These are phyloP conservation scores for Hirundo rustica DNA, from an alignment of 2,797 vertebrate genomes.

Conservation along the genomic window DNA sequence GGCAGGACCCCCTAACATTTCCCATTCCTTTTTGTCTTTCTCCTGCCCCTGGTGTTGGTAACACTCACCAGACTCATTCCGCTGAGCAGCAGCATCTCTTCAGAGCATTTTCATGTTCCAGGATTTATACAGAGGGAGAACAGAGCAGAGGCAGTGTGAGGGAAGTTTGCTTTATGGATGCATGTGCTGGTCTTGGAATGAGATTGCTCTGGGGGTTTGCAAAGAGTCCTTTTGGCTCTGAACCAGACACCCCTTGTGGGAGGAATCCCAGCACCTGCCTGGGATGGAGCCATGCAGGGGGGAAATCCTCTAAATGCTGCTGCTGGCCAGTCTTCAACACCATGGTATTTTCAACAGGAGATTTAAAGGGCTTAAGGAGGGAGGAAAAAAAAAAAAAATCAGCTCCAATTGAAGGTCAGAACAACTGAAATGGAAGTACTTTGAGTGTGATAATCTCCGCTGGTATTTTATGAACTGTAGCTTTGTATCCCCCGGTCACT, in stretches of 20 bases:
- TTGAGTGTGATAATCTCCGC: not conserved
- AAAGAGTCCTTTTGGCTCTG: not conserved
- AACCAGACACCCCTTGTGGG: not conserved
- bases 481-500: not conserved
- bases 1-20: not conserved
- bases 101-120: not conserved
- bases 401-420: slow-evolving; percentile 8
- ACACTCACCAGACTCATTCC: not conserved
- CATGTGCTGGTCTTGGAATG: not conserved
- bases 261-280: not conserved
- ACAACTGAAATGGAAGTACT: not conserved
- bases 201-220: not conserved
- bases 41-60: not conserved
- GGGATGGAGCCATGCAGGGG: not conserved
- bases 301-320: not conserved
- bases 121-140: not conserved
- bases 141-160: not conserved
- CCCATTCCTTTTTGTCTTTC: not conserved
- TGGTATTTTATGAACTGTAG: slow-evolving; percentile 11
- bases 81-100: not conserved
- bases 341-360: not conserved
- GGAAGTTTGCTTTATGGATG: not conserved
- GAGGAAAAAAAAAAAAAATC: not conserved
- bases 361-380: not conserved
- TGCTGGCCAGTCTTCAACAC: not conserved